Evolutionary conservation across 2,113 vertebrate genomes (phyloP).

Genomic region (Machaerirhynchus nigripectus): DNA sequence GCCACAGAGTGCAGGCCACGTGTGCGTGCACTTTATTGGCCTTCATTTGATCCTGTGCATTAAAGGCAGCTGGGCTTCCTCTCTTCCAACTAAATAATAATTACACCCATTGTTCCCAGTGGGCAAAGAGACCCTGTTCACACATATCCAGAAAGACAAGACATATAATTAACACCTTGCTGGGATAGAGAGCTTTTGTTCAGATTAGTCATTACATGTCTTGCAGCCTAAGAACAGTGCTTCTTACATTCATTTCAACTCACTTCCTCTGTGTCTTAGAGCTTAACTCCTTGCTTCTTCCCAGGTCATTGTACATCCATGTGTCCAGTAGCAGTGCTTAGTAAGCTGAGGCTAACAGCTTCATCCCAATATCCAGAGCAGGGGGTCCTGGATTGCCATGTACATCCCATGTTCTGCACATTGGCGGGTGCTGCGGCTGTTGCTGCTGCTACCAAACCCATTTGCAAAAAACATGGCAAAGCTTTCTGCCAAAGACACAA

Average conservation of each 20-base stretch:
- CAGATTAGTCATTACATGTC: slow-evolving; percentile 23
- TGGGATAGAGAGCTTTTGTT: slow-evolving; percentile 51
- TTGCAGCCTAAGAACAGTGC: slow-evolving; percentile 7
- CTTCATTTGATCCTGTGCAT: slow-evolving; percentile 60
- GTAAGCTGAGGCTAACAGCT: not conserved
- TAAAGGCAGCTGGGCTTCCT: slow-evolving; percentile 60
- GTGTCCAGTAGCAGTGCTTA: not conserved
- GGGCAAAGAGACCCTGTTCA: slow-evolving; percentile 21
- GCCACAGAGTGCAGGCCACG: slow-evolving; percentile 8
- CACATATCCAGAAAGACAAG: slow-evolving; percentile 9
- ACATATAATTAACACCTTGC: slow-evolving; percentile 36
- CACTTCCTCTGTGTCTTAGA: slow-evolving; percentile 17
- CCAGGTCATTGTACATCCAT: not conserved
- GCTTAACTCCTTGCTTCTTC: slow-evolving; percentile 11
- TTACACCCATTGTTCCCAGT: slow-evolving; percentile 50
- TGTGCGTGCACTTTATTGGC: slow-evolving; percentile 50
- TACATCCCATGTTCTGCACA: fast-evolving
- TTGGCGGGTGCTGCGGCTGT: not conserved
- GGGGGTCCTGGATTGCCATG: fast-evolving
- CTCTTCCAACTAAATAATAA: slow-evolving; percentile 40
- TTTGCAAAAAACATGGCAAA: not conserved
- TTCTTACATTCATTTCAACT: slow-evolving; percentile 37
- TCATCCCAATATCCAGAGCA: not conserved
- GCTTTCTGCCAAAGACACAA: not conserved
- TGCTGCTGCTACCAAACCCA: not conserved